phyloP scores from a whole-genome alignment of 2,113 vertebrate genomes.

The Orycteropus afer region DNA sequence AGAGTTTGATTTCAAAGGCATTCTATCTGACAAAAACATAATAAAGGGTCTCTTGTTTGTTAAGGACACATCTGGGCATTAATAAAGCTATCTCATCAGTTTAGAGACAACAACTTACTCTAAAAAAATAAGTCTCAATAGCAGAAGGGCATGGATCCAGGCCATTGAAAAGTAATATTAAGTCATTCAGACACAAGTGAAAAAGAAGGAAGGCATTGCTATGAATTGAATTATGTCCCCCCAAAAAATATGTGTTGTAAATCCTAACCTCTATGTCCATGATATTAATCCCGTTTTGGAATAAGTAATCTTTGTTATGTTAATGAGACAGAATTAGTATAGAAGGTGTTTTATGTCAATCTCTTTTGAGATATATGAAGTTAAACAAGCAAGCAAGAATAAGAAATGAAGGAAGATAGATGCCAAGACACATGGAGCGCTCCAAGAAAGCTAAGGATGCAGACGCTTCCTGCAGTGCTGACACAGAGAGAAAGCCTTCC shows the following conservation, averaged over 20 bases:
- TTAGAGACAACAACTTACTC: neutral
- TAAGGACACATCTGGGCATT: neutral
- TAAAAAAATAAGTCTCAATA: neutral
- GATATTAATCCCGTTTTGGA: neutral
- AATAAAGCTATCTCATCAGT: neutral
- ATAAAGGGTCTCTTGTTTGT: neutral
- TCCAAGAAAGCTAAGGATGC: neutral
- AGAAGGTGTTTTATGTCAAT: neutral
- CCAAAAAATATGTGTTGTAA: neutral
- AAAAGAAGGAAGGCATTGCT: neutral
- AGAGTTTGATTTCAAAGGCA: neutral
- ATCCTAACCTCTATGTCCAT: neutral
- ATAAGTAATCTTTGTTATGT: neutral
- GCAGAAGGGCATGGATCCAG: neutral
- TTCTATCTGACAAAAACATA: neutral
- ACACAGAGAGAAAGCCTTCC: neutral
- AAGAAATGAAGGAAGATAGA: neutral
- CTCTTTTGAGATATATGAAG: neutral
- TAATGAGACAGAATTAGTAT: neutral
- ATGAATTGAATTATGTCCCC: neutral
- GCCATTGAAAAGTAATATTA: neutral
- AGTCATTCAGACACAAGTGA: neutral
- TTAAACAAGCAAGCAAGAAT: too few species aligned
- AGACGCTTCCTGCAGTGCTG: neutral
- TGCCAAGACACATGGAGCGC: neutral